These are phyloP conservation scores for Drosophila sp. DNA, from an alignment of 1,140 invertebrate species.

Conservation along the genomic window DNA sequence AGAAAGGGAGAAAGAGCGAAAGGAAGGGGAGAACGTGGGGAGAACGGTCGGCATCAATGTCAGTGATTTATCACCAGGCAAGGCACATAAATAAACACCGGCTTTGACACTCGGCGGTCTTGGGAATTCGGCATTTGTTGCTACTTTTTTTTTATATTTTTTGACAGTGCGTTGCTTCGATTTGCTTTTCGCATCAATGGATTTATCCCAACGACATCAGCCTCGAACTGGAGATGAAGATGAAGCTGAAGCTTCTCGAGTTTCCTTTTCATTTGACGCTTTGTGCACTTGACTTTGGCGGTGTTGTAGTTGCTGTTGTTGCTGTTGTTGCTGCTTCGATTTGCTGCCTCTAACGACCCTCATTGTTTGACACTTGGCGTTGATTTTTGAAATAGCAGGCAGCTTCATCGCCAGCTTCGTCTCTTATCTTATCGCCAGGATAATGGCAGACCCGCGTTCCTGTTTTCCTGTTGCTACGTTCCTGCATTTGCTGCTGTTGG, in stretches of 20 bases:
- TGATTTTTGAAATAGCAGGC: slow-evolving; percentile 60
- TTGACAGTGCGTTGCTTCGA: slow-evolving; percentile 74
- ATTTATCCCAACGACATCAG: slow-evolving; percentile 49
- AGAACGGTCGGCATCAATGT: slow-evolving; percentile 73
- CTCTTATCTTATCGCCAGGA: slow-evolving; percentile 61
- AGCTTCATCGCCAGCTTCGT: slow-evolving; percentile 13
- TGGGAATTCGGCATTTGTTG: slow-evolving; percentile 57
- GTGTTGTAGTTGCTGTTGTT: no score
- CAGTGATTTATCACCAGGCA: slow-evolving; percentile 79
- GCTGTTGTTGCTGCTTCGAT: slow-evolving; percentile 52
- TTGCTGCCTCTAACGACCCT: slow-evolving; percentile 81
- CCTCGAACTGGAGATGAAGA: background rate
- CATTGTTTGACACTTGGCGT: slow-evolving; percentile 81
- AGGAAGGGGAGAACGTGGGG: background rate
- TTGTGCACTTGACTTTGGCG: slow-evolving; percentile 79
- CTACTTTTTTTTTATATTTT: no score
- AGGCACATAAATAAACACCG: slow-evolving; percentile 80
- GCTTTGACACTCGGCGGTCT: slow-evolving; percentile 48
- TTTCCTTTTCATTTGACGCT: slow-evolving; percentile 82
- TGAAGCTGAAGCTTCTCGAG: slow-evolving; percentile 11
- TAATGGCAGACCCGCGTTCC: slow-evolving; percentile 58
- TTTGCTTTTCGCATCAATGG: slow-evolving; percentile 77
- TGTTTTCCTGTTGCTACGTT: slow-evolving; percentile 10
- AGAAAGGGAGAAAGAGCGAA: background rate
- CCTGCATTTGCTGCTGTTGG: background rate